A percentile compares a stretch with the other conserved stretches of the same genome.
Conservation (phyloP, 2,797 vertebrate species). For the Phoxinus dragarum region DNA sequence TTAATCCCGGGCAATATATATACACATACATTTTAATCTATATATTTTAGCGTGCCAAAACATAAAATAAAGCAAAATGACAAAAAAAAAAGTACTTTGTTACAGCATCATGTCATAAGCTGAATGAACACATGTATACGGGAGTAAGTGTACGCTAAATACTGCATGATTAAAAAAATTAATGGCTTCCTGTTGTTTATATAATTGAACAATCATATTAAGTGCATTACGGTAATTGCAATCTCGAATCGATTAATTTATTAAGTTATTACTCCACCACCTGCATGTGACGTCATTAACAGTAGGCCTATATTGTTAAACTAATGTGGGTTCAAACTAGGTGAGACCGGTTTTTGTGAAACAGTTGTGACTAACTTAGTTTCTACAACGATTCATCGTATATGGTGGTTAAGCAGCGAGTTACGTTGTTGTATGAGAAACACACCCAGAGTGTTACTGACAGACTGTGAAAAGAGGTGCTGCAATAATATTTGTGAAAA, state of each 20-base stretch:
- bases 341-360: neutral
- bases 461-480: neutral
- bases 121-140: neutral
- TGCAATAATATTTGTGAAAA: neutral
- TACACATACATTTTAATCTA: too few relatives aligned
- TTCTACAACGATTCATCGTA: neutral
- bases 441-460: neutral
- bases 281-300: neutral
- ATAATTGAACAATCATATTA: neutral
- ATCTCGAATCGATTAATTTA: neutral
- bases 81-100: neutral
- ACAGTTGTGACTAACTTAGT: neutral
- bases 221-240: neutral
- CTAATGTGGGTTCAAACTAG: too few relatives aligned
- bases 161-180: neutral
- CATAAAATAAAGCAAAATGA: neutral
- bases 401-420: neutral
- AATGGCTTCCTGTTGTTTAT: neutral
- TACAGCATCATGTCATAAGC: neutral
- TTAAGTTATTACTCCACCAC: neutral
- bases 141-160: neutral
- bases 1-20: too few relatives aligned
- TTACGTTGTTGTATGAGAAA: neutral
- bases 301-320: neutral
- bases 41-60: too few relatives aligned